phyloP scores from a whole-genome alignment of 1,140 invertebrate species.

The Maconellicoccus hirsutus region DNA sequence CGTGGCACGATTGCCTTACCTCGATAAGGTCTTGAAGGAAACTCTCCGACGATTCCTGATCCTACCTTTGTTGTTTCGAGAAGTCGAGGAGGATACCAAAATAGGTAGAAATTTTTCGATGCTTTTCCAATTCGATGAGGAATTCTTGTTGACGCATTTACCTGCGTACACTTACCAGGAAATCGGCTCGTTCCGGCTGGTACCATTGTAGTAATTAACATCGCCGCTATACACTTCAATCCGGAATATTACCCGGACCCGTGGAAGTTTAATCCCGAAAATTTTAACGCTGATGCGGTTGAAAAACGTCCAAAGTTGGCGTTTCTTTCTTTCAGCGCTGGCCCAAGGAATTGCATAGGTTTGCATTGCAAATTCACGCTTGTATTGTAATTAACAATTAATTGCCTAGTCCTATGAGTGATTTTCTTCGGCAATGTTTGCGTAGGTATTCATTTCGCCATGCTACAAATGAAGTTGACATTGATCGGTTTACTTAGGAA shows the following conservation, averaged over 20 bases:
- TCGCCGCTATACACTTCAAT: background rate
- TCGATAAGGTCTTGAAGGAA: constrained; percentile 49
- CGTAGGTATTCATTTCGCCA: constrained; percentile 28
- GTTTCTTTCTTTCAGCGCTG: constrained; percentile 64
- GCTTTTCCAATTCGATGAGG: too few species aligned
- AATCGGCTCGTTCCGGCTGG: background rate
- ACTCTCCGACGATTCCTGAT: constrained; percentile 43
- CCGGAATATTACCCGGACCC: constrained; percentile 22
- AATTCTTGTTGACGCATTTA: too few species aligned
- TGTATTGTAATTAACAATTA: too few species aligned
- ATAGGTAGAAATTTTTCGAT: too few species aligned
- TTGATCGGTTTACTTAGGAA: constrained; percentile 26
- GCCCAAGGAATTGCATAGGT: constrained; percentile 63
- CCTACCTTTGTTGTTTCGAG: constrained; percentile 44
- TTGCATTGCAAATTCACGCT: too few species aligned
- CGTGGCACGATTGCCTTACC: constrained; percentile 42
- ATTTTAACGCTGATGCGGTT: constrained; percentile 28
- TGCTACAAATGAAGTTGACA: constrained; percentile 28
- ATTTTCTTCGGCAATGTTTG: too few species aligned
- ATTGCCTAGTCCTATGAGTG: too few species aligned
- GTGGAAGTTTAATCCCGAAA: constrained; percentile 26
- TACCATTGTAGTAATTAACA: background rate
- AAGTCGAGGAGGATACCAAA: constrained; percentile 38
- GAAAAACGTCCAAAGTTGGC: constrained; percentile 39
- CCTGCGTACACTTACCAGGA: too few species aligned